phyloP scores from a whole-genome alignment of 2,113 vertebrate genomes.

The Pelmatolapia mariae region DNA sequence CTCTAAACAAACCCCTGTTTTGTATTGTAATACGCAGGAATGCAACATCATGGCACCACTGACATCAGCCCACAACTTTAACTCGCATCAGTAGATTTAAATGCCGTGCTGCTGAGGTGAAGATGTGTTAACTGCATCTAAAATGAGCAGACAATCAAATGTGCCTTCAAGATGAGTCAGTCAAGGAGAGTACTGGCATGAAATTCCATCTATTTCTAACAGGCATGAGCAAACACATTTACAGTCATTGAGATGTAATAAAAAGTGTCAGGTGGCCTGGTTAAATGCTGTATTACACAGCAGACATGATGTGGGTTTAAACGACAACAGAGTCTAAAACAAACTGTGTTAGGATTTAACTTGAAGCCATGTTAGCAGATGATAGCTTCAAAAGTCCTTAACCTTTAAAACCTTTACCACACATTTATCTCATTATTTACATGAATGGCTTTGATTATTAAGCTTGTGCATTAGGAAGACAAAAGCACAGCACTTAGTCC shows the following conservation, averaged over 20 bases:
- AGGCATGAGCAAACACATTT: neutral
- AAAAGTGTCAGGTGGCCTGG: neutral
- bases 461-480: neutral
- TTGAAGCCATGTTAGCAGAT: neutral
- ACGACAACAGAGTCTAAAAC: neutral
- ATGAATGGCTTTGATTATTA: neutral
- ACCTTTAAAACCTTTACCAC: neutral
- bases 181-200: neutral
- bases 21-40: slow-evolving; percentile 15
- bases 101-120: neutral
- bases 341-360: neutral
- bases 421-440: neutral
- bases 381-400: neutral
- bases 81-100: slow-evolving; percentile 2
- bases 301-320: neutral
- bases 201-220: neutral
- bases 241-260: neutral
- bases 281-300: neutral
- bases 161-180: neutral
- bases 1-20: slow-evolving; percentile 26
- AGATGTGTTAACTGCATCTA: neutral
- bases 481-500: neutral
- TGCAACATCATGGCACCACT: neutral
- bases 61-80: slow-evolving; percentile 14
- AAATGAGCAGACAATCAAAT: neutral